These are phyloP conservation scores for Chelonoidis abingdonii DNA, from an alignment of 2,113 vertebrate genomes.

Conservation along the genomic window DNA sequence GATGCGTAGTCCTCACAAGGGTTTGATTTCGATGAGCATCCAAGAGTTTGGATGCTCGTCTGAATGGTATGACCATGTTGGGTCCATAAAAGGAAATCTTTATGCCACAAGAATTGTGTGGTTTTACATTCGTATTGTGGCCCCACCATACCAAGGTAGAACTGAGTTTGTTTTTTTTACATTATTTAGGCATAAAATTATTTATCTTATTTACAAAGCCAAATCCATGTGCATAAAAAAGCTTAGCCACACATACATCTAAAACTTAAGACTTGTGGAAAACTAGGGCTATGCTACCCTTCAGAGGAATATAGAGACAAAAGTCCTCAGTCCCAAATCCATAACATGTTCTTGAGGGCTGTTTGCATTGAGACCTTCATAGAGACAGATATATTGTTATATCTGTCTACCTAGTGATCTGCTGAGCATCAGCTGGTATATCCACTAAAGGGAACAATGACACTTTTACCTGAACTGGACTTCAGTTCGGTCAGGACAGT, in stretches of 20 bases:
- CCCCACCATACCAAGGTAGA: neutral
- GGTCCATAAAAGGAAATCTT: neutral
- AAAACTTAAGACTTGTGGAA: neutral
- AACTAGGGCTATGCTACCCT: constrained; percentile 33
- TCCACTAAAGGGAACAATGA: constrained; percentile 43
- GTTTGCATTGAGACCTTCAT: constrained; percentile 59
- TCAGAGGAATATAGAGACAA: neutral
- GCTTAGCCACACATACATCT: neutral
- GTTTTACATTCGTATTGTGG: neutral
- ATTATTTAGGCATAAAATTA: neutral
- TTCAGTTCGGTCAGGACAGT: neutral
- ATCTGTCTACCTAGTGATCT: constrained; percentile 67
- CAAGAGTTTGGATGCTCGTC: constrained; percentile 11
- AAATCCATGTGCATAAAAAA: neutral
- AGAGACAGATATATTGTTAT: constrained; percentile 65
- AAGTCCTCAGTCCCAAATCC: neutral
- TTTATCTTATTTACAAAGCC: constrained; percentile 38
- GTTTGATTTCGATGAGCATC: constrained; percentile 35
- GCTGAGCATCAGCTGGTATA: constrained; percentile 56
- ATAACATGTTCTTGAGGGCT: constrained; percentile 47
- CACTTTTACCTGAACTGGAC: constrained; percentile 4
- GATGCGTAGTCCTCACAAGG: constrained; percentile 35
- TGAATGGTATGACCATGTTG: neutral
- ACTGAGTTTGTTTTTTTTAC: neutral
- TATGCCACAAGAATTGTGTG: neutral